Conservation (phyloP, 1,140 invertebrate genomes). For the Drosophila mayri region DNA sequence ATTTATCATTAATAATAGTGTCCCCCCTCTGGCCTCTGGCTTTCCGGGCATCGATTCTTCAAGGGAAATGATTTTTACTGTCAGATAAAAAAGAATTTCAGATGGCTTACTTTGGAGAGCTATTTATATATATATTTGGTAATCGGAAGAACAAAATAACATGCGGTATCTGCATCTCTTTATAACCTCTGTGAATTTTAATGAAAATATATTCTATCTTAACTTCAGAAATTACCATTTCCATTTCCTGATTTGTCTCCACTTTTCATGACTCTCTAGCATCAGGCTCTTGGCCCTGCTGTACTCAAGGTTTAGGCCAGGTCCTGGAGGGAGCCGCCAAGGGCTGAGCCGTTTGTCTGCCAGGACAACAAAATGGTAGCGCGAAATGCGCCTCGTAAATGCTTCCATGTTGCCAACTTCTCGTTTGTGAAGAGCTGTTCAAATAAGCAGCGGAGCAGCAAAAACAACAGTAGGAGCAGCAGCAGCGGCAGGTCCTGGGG, state of each 20-base stretch:
- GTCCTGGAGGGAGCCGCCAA: constrained; percentile 53
- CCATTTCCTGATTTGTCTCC: constrained; percentile 30
- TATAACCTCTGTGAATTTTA: constrained; percentile 2
- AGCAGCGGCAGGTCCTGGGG: constrained; percentile 21
- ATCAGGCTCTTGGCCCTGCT: background rate
- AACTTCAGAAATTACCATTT: constrained; percentile 23
- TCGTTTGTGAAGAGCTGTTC: constrained; percentile 80
- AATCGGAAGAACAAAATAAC: background rate
- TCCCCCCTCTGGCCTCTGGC: background rate
- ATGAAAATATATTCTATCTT: constrained; percentile 10
- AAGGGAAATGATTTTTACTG: background rate
- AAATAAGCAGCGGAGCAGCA: constrained; percentile 68
- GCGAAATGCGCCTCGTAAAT: constrained; percentile 69
- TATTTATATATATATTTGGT: background rate
- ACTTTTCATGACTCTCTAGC: constrained; percentile 8
- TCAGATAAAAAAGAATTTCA: constrained; percentile 4
- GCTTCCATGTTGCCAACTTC: constrained; percentile 72
- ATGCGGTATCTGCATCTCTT: background rate
- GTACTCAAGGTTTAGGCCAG: constrained; percentile 52
- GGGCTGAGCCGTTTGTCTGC: constrained; percentile 40
- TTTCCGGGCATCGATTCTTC: background rate
- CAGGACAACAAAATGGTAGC: constrained; percentile 75
- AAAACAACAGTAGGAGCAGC: constrained; percentile 30
- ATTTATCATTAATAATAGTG: constrained; percentile 78
- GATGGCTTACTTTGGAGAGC: background rate